Conservation (phyloP, 2,113 vertebrate genomes). For the Emydocephalus ijimae region DNA sequence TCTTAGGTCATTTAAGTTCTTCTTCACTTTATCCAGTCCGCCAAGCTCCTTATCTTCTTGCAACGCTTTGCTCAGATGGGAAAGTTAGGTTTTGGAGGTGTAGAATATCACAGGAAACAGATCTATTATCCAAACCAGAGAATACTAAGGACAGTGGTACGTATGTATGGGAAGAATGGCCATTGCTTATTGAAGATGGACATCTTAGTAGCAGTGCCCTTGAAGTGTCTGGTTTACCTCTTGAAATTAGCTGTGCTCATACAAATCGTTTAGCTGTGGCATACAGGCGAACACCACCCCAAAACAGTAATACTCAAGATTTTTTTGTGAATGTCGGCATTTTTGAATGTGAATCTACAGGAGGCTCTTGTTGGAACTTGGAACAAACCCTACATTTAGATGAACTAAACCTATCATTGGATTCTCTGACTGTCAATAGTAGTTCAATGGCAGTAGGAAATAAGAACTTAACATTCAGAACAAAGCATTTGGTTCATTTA, state of each 20-base stretch:
- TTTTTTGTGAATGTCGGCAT: slow-evolving; percentile 82
- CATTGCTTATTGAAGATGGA: slow-evolving; percentile 86
- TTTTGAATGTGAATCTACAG: slow-evolving; percentile 97
- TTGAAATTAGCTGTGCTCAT: slow-evolving; percentile 92
- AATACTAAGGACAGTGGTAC: slow-evolving; percentile 20
- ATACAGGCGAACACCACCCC: slow-evolving; percentile 71
- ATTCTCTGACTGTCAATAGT: slow-evolving; percentile 62
- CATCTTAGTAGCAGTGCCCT: slow-evolving; percentile 80
- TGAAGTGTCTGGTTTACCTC: slow-evolving; percentile 78
- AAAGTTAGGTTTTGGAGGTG: slow-evolving; percentile 95
- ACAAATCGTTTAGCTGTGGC: slow-evolving; percentile 91
- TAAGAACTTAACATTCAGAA: slow-evolving; percentile 55
- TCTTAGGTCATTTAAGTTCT: slow-evolving; percentile 88
- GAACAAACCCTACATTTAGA: slow-evolving; percentile 90
- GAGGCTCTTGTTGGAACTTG: slow-evolving; percentile 91
- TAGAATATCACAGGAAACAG: slow-evolving; percentile 58
- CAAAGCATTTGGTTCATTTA: slow-evolving; percentile 84
- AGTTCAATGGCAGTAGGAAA: slow-evolving; percentile 62
- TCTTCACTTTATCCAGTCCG: slow-evolving; percentile 91
- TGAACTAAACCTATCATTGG: slow-evolving; percentile 65
- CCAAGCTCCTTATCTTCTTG: slow-evolving; percentile 90
- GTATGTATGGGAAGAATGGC: slow-evolving; percentile 97
- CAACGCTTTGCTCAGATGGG: slow-evolving; percentile 93
- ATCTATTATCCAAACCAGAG: slow-evolving; percentile 42
- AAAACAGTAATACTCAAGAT: slow-evolving; percentile 64